These are phyloP conservation scores for Chromobotia macracanthus DNA, from an alignment of 2,797 vertebrate genomes.

Conservation along the genomic window DNA sequence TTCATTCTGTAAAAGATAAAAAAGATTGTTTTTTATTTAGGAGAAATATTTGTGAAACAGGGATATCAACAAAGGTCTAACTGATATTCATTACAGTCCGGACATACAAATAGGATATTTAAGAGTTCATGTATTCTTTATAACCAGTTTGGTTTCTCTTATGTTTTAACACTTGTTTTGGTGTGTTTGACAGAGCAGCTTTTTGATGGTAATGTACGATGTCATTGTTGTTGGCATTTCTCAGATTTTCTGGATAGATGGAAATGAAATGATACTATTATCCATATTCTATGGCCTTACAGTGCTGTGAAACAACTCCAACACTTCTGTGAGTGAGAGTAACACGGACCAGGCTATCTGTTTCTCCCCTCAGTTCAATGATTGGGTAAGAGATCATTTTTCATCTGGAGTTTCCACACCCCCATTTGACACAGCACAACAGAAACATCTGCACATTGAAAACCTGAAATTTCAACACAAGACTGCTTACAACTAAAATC, in stretches of 20 bases:
- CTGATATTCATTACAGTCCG: no score
- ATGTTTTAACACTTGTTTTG: neutral
- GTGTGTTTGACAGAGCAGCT: neutral
- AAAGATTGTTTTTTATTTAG: no score
- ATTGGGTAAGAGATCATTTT: constrained; percentile 71
- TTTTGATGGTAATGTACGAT: neutral
- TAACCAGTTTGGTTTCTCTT: no score
- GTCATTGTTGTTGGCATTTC: neutral
- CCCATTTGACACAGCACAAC: constrained; percentile 60
- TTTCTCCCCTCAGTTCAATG: constrained; percentile 69
- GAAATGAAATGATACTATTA: constrained; percentile 6
- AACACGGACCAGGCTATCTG: constrained; percentile 72
- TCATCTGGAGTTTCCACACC: constrained; percentile 66
- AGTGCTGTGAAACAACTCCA: constrained; percentile 1
- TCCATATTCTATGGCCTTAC: constrained; percentile 1
- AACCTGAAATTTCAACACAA: constrained; percentile 6
- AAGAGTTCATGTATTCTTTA: no score
- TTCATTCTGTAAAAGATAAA: no score
- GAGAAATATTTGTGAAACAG: no score
- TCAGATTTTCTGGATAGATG: neutral
- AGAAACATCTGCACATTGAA: constrained; percentile 20
- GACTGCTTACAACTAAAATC: neutral
- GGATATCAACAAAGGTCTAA: no score
- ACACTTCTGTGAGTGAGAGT: constrained; percentile 26
- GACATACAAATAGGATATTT: no score